Evolutionary conservation across 2,797 vertebrate species (phyloP).

Genomic region (Zenarchopterus dispar): DNA sequence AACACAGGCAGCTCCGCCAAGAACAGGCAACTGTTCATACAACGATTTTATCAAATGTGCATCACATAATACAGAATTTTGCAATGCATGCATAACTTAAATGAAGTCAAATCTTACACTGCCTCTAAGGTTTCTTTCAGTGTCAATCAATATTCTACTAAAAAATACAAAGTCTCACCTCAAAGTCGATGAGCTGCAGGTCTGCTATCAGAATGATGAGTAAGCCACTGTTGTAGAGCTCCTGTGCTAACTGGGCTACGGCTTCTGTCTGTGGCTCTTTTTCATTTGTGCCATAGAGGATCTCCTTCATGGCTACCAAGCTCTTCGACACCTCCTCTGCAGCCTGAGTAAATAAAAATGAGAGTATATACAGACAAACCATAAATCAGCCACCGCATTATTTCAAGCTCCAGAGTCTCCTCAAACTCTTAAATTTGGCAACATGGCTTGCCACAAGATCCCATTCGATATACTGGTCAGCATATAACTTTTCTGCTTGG

Average conservation of each 20-base stretch:
- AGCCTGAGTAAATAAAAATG: constrained; percentile 78
- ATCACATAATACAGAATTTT: not conserved
- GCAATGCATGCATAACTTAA: not conserved
- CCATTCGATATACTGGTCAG: too few relatives aligned
- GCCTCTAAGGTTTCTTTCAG: not conserved
- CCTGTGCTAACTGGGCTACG: constrained; percentile 95
- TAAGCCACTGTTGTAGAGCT: constrained; percentile 96
- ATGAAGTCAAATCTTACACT: too few relatives aligned
- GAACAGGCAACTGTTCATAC: not conserved
- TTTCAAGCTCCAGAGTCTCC: too few relatives aligned
- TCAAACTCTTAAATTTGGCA: too few relatives aligned
- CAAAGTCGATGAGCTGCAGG: constrained; percentile 96
- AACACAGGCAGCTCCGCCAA: constrained; percentile 2
- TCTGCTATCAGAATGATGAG: constrained; percentile 93
- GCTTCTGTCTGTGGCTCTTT: constrained; percentile 97
- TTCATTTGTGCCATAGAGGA: constrained; percentile 95
- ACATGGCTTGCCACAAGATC: too few relatives aligned
- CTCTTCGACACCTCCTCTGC: constrained; percentile 98
- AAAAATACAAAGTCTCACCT: constrained; percentile 79
- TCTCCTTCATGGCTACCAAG: constrained; percentile 97
- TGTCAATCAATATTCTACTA: not conserved
- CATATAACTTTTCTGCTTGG: too few relatives aligned
- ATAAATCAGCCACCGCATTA: not conserved
- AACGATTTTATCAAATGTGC: not conserved
- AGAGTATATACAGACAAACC: not conserved